phyloP scores from a whole-genome alignment of 2,797 vertebrate species.

The Macrochelys suwanniensis region DNA sequence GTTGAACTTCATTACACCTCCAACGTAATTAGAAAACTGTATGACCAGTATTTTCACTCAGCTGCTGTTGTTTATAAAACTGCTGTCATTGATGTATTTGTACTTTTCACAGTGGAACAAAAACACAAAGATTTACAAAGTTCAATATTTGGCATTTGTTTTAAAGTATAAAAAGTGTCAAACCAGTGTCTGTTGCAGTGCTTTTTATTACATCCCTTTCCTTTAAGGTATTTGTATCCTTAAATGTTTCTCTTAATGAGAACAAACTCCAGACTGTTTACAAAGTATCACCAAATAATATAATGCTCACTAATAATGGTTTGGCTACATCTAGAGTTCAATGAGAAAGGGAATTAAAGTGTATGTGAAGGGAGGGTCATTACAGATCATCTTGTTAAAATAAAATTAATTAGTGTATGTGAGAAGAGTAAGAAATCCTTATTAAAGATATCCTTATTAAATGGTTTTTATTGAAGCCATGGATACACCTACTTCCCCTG shows the following conservation, averaged over 20 bases:
- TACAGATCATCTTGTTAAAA: slow-evolving; percentile 35
- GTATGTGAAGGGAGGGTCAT: neutral
- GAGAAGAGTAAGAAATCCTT: neutral
- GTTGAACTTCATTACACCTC: slow-evolving; percentile 2
- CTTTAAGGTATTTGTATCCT: neutral
- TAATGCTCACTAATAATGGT: neutral
- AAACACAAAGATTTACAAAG: neutral
- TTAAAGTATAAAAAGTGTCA: slow-evolving; percentile 20
- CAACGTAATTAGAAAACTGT: neutral
- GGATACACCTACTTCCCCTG: slow-evolving; percentile 13
- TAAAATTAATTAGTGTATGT: slow-evolving; percentile 26
- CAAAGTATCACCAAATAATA: slow-evolving; percentile 1
- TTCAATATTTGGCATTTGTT: neutral
- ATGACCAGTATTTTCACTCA: neutral
- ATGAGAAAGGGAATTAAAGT: neutral
- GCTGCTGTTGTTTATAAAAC: neutral
- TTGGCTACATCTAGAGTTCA: neutral
- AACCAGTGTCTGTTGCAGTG: neutral
- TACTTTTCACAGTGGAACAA: neutral
- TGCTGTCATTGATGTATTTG: slow-evolving; percentile 1
- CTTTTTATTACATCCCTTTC: neutral
- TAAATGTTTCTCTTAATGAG: slow-evolving; percentile 34
- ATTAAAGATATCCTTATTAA: neutral
- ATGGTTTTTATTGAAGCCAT: neutral
- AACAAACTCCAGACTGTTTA: slow-evolving; percentile 23